Percentiles rank a stretch among this genome's conserved stretches.
Evolutionary conservation across 2,113 vertebrate species (phyloP).

Genomic region (Panthera tigris): DNA sequence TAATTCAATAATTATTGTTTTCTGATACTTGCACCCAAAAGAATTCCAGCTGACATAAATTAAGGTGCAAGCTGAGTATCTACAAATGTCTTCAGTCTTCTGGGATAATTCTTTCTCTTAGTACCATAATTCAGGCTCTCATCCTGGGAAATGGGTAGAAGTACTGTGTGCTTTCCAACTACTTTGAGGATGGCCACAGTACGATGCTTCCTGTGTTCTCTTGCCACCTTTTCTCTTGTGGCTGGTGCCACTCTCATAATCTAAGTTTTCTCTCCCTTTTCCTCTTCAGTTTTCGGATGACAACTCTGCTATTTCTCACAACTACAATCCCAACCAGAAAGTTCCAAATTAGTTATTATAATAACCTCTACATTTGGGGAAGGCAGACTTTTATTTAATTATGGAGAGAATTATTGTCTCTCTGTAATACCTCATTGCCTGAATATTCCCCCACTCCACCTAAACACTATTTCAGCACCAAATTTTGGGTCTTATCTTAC

Average conservation of each 20-base stretch:
- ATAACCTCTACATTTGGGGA: background rate
- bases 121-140: background rate
- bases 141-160: background rate
- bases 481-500: background rate
- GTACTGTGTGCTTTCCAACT: fast-evolving
- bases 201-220: background rate
- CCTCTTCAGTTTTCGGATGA: background rate
- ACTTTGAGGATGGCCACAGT: background rate
- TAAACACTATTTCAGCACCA: background rate
- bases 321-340: background rate
- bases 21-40: background rate
- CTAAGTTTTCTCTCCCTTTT: background rate
- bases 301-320: slow-evolving; percentile 8
- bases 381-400: background rate
- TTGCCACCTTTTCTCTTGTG: background rate
- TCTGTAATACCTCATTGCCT: background rate
- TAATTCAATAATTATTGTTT: background rate
- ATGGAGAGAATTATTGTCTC: background rate
- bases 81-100: background rate
- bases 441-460: too few relatives aligned
- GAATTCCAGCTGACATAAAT: background rate
- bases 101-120: background rate
- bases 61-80: background rate
- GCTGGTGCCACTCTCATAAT: background rate
- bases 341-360: background rate